phyloP scores from a whole-genome alignment of 2,113 vertebrate genomes.

The Podiceps cristatus region DNA sequence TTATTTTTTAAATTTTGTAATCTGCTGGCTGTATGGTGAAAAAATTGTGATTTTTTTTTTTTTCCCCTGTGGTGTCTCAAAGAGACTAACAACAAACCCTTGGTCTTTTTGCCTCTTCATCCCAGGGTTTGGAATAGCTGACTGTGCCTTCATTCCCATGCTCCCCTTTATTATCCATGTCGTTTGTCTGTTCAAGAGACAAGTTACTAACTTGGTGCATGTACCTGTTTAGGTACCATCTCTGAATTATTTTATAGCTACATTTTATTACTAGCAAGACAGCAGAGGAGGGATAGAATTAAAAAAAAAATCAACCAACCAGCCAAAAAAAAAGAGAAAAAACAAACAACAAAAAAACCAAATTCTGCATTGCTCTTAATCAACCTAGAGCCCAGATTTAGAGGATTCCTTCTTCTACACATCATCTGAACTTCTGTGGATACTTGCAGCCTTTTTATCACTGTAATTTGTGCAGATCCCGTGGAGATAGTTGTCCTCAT shows the following conservation, averaged over 20 bases:
- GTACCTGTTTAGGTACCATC: background rate
- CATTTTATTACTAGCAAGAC: background rate
- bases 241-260: background rate
- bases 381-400: background rate
- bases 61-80: background rate
- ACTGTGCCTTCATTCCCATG: background rate
- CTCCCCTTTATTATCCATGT: background rate
- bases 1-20: background rate
- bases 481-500: background rate
- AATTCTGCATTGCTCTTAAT: background rate
- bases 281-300: background rate
- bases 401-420: background rate
- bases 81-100: background rate
- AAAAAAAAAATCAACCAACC: background rate
- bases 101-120: background rate
- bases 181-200: accelerated
- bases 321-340: background rate
- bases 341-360: no score
- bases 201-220: background rate
- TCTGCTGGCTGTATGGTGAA: background rate
- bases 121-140: background rate
- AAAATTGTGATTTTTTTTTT: background rate
- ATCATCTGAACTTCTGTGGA: background rate
- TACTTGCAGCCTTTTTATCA: background rate
- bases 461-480: background rate